These are phyloP conservation scores for Calephelis nemesis DNA, from an alignment of 1,140 invertebrate genomes.

Conservation along the genomic window DNA sequence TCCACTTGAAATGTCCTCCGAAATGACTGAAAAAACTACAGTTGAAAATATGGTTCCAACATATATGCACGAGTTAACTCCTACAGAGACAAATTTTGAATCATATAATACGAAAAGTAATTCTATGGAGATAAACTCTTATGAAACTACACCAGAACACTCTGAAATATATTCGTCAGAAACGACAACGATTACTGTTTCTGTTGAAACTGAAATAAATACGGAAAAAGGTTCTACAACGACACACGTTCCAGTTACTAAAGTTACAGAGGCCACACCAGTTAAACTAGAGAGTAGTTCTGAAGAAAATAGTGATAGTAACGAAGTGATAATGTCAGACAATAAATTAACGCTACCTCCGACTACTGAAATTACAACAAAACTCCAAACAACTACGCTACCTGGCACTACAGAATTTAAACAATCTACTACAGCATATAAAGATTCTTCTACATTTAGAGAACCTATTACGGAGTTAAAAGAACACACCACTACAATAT, in stretches of 20 bases:
- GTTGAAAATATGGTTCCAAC: conserved; percentile 35
- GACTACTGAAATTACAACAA: conserved; percentile 26
- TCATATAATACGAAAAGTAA: conserved; percentile 28
- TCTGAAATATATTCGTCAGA: conserved; percentile 24
- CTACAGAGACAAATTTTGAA: conserved; percentile 18
- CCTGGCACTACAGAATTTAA: not conserved
- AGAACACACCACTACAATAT: conserved; percentile 30
- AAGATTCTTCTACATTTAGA: conserved; percentile 22
- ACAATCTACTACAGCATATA: conserved; percentile 23
- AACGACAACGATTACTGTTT: conserved; percentile 42
- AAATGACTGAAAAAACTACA: conserved; percentile 41
- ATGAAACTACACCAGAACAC: conserved; percentile 22
- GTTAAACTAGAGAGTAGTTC: conserved; percentile 41
- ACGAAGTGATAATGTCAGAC: conserved; percentile 57
- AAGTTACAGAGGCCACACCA: conserved; percentile 24
- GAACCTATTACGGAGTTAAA: conserved; percentile 31
- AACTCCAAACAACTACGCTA: conserved; percentile 26
- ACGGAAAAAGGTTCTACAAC: conserved; percentile 43
- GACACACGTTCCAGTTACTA: conserved; percentile 25
- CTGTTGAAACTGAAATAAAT: conserved; percentile 53
- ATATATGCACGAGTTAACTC: conserved; percentile 21
- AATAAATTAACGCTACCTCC: conserved; percentile 31
- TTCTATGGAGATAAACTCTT: conserved; percentile 15
- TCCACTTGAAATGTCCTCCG: conserved; percentile 51
- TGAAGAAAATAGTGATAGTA: conserved; percentile 58